Evolutionary conservation across 1,140 invertebrate genomes (phyloP), one percentile per base, ranked within the genome.

Genomic region (Littorina saxatilis): DNA sequence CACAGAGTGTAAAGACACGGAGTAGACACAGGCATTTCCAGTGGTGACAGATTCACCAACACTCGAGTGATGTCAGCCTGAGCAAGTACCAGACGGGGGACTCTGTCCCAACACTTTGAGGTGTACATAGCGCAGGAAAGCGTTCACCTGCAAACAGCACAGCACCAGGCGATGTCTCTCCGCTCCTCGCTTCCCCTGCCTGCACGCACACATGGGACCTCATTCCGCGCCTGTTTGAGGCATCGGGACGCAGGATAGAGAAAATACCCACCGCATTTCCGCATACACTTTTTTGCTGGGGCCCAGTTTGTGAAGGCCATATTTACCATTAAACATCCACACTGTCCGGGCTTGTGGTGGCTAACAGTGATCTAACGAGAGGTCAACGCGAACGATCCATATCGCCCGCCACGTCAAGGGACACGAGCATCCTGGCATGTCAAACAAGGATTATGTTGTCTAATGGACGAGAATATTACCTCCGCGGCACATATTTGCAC

Each of bases 401-500:
- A 73, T 73, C 70, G 20, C 23, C 29, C 70, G n/a, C 29, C 40
- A 73, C 15, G 70, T 23, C 70, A 40, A n/a, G n/a, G 23, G 20
- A 37, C n/a, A 20, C 37, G n/a, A 73, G 40, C 58, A 61, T 61
- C 58, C 58, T 29, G 27, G 58, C 58, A 73, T 37, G 70, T 43
- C 70, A 73, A 39, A 39, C 29, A 37, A 17, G 70, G 70, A 73
- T 73, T 73, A 73, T 73, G 40, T 73, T 40, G 70, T 40, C 37
- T 73, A 73, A 73, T 73, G 70, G 70, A 73, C 43, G 70, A 37
- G 70, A 73, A 73, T 73, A 73, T 40, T 73, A 73, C 70, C 40
- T 73, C 17, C n/a, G 39, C 70, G 20, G 39, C 70, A 43, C 70
- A 73, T 73, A 73, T 73, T 73, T 73, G 70, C 70, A 39, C 29